These are phyloP conservation scores for Camelus dromedarius DNA, from an alignment of 2,113 vertebrate genomes.

Conservation along the genomic window DNA sequence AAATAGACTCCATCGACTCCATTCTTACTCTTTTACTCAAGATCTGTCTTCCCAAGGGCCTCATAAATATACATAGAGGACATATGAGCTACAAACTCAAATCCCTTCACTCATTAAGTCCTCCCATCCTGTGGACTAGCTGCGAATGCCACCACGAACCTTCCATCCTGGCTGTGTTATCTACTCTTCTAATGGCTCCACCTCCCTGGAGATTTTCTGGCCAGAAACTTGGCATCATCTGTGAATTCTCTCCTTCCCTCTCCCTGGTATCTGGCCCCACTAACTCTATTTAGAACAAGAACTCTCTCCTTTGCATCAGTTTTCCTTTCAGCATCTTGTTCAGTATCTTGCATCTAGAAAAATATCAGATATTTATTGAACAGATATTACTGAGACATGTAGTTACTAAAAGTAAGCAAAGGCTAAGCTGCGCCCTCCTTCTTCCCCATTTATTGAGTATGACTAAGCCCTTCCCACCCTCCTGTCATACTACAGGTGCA, in stretches of 20 bases:
- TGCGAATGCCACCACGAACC: background rate
- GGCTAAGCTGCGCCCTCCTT: background rate
- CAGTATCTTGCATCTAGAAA: background rate
- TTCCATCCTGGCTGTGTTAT: background rate
- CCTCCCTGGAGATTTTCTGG: background rate
- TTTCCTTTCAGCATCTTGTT: background rate
- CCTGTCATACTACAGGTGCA: rapidly evolving
- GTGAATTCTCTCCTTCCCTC: background rate
- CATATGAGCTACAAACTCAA: background rate
- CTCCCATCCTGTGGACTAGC: background rate
- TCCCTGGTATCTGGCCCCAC: background rate
- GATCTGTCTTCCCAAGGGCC: background rate
- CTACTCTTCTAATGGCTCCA: background rate
- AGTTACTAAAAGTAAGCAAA: background rate
- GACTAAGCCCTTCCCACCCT: background rate
- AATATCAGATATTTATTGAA: background rate
- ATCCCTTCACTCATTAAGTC: background rate
- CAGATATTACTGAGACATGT: background rate
- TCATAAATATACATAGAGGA: background rate
- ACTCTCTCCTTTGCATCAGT: background rate
- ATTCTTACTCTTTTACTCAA: background rate
- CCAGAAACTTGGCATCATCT: background rate
- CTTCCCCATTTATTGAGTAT: background rate
- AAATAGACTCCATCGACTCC: background rate
- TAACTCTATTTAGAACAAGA: background rate